Base-by-base conservation (phyloP, 2,888 invertebrate species). In the Pollenia labialis region DNA sequence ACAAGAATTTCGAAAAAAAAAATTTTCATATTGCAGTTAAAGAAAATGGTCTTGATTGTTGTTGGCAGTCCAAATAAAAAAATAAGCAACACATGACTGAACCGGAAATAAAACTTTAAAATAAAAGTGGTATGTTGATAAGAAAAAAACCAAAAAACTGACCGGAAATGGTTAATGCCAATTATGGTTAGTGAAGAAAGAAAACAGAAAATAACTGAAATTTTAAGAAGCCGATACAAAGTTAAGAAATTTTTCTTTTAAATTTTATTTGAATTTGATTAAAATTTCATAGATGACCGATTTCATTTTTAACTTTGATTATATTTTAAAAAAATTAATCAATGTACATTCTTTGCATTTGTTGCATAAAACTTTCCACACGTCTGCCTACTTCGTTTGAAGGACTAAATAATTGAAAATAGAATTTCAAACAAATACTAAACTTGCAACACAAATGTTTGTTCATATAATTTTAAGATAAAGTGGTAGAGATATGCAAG, bases 101-200 rank as follows among this genome's bases (percentile, higher is more conserved):
- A 77, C 58, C 50, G 72, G 76, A 85, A 77, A 81, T 76, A 44
- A 81, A 81, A 64, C 40, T 74, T 85, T 66, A 46, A 14, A 71
- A 46, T n/a, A 16, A 58, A 50, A 77, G 14, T 62, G 18, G 16
- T 52, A 18, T 60, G 40, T 4, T 8, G 60, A 79, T 52, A 62
- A 68, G 58, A 50, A 12, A 64, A 48, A 76, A 54, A 48, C 7
- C 23, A 12, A 54, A 66, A 81, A 64, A 81, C 44, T 60, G 58
- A 52, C 81, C 81, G 81, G 66, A 85, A 60, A 76, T 76, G 75
- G 81, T 76, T 64, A 79, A 84, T 32, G 75, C 16, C 64, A 81
- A 12, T 85, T 76, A 64, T 64, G 64, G 64, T 14, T 44, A 40
- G 16, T 48, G 14, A 14, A 60, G 3, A 42, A 54, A 44, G n/a